Evolutionary conservation across 2,797 vertebrate genomes (phyloP), one percentile per base, ranked within the genome.

Genomic region (Spinus pinus): DNA sequence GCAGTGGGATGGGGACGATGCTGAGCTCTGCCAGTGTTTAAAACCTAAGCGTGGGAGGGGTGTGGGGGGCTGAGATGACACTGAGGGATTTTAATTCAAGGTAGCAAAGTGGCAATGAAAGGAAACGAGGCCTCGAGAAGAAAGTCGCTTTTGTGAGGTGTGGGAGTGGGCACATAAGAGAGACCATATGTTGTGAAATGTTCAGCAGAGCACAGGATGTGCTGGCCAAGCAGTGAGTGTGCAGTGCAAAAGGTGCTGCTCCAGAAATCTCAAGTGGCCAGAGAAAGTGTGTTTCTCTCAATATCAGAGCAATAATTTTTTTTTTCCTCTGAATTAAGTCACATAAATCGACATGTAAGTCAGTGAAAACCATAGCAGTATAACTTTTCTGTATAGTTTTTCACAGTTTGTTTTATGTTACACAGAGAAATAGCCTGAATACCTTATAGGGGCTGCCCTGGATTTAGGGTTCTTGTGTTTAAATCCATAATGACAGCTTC

Each of bases 121-220:
- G 25, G 10, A 61, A 87, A 79, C 19, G 12, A 42, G 75, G 31
- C 44, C 30, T 62, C 0, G 1, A 69, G 74, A 56, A 47, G 47
- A 51, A 90, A 85, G 39, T 47, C 0, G 0, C 60, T 51, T 58
- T 66, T n/a, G 3, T 46, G 60, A 69, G 81, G 42, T 13, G 17
- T 46, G 18, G 64, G 86, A 81, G 54, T 2, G 41, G 57, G 90
- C 71, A 39, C 11, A 3, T 57, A 31, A 94, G 73, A 82, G 22
- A 71, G 81, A 58, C 13, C 73, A 92, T 92, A 53, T 77, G 80
- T 73, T 77, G 92, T 31, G 31, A 27, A 28, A 85, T 77, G 69
- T 90, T 90, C 64, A 75, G 64, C 77, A 67, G 67, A 93, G 94
- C 86, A 14, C 22, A 24, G 78, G 58, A 88, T 25, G 28, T 95